Conservation (phyloP, 1,140 invertebrate genomes). For the Listronotus bonariensis region DNA sequence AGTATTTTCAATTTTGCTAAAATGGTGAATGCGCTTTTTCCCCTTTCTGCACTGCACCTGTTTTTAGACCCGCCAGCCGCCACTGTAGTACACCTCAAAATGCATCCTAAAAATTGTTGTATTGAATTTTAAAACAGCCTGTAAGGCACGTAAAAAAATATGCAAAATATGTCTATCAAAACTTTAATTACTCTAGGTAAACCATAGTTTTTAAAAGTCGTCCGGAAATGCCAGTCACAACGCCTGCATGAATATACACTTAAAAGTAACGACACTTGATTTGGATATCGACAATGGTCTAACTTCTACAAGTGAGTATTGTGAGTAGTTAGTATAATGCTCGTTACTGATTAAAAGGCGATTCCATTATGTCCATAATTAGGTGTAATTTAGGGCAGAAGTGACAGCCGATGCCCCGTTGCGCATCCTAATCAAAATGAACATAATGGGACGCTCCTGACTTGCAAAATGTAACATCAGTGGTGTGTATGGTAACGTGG, state of each 20-base stretch:
- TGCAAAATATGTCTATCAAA: no score
- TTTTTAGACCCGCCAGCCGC: no score
- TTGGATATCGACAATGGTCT: slow-evolving; percentile 23
- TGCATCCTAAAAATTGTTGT: no score
- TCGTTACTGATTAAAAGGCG: slow-evolving; percentile 22
- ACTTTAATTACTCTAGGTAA: no score
- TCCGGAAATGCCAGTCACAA: slow-evolving; percentile 18
- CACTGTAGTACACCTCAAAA: no score
- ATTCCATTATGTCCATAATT: slow-evolving; percentile 31
- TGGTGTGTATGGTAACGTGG: slow-evolving; percentile 2
- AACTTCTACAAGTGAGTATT: no score
- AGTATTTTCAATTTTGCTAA: no score
- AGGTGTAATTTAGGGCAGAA: slow-evolving; percentile 31
- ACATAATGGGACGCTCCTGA: slow-evolving; percentile 30
- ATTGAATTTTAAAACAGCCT: no score
- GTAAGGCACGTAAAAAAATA: no score
- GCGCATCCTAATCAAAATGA: slow-evolving; percentile 26
- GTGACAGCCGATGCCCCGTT: slow-evolving; percentile 30
- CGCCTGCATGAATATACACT: slow-evolving; percentile 3
- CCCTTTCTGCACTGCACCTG: no score
- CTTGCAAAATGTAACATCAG: slow-evolving; percentile 21
- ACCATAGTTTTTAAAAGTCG: background rate
- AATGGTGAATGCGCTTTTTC: no score
- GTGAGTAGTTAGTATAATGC: slow-evolving; percentile 6
- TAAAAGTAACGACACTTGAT: background rate